Evolutionary conservation across 2,113 vertebrate genomes (phyloP).

Genomic region (Physeter macrocephalus): DNA sequence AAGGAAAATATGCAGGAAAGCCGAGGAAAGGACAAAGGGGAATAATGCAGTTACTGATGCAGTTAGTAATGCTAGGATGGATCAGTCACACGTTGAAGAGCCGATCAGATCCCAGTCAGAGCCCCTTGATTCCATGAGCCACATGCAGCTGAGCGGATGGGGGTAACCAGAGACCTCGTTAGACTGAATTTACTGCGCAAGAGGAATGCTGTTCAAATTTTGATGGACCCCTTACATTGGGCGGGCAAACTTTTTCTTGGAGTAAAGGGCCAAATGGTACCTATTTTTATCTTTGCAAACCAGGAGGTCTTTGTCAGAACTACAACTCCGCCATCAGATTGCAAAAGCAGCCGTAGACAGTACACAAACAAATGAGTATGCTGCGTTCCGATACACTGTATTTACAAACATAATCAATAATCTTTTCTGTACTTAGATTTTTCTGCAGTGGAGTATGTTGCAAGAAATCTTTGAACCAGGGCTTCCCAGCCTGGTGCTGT

Average conservation of each 20-base stretch:
- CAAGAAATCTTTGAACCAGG: neutral
- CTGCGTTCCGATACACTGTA: neutral
- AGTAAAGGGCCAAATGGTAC: neutral
- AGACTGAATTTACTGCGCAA: rapidly evolving
- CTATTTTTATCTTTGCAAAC: too few relatives aligned
- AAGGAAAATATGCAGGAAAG: neutral
- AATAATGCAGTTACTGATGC: rapidly evolving
- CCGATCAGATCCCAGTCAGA: rapidly evolving
- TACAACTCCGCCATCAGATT: too few relatives aligned
- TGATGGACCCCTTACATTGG: neutral
- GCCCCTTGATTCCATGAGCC: rapidly evolving
- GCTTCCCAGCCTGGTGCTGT: too few relatives aligned
- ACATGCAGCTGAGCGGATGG: rapidly evolving
- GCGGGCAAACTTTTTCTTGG: neutral
- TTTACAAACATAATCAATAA: rapidly evolving
- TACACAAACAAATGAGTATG: too few relatives aligned
- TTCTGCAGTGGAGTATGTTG: too few relatives aligned
- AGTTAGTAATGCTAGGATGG: rapidly evolving
- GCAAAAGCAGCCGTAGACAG: neutral
- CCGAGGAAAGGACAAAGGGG: rapidly evolving
- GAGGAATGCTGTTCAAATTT: neutral
- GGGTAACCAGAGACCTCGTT: rapidly evolving
- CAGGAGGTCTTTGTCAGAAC: neutral
- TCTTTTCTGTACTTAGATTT: neutral
- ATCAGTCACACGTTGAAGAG: rapidly evolving